Percentiles rank a stretch among this genome's conserved stretches.
Conservation (phyloP, 64 coral and sea anemone species). For the Montipora sp. region DNA sequence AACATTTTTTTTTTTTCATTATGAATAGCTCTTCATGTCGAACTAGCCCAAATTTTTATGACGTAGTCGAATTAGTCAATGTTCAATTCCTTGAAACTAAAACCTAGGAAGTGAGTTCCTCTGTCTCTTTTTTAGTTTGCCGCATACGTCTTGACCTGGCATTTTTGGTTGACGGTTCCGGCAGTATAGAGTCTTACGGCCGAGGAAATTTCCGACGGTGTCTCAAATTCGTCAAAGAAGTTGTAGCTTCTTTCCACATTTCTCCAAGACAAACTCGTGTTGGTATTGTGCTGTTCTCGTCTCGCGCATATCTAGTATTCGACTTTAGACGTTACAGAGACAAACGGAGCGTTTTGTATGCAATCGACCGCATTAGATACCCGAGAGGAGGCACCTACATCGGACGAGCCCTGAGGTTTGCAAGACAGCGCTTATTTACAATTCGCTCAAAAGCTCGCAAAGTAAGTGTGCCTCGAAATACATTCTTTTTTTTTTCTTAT, state of each 20-base stretch:
- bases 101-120: background rate
- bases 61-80: no score
- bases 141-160: constrained; percentile 47
- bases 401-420: background rate
- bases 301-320: constrained; percentile 55
- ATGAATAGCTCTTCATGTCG: no score
- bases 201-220: constrained; percentile 70
- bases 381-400: constrained; percentile 81
- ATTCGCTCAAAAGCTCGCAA: no score
- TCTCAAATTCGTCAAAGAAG: constrained; percentile 62
- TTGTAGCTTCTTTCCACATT: constrained; percentile 62
- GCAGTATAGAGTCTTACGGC: constrained; percentile 67
- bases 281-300: constrained; percentile 57
- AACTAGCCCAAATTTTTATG: no score
- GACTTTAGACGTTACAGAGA: constrained; percentile 65
- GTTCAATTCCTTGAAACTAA: no score
- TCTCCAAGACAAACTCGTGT: constrained; percentile 55
- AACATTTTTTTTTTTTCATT: no score
- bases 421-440: no score
- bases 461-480: no score
- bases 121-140: constrained; percentile 13
- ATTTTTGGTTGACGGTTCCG: constrained; percentile 71
- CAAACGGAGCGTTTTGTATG: constrained; percentile 45
- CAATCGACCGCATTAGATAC: constrained; percentile 57
- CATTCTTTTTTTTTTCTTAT: no score